These are phyloP conservation scores for Drosophila mimetica DNA, from an alignment of 2,888 invertebrate species.

Conservation along the genomic window DNA sequence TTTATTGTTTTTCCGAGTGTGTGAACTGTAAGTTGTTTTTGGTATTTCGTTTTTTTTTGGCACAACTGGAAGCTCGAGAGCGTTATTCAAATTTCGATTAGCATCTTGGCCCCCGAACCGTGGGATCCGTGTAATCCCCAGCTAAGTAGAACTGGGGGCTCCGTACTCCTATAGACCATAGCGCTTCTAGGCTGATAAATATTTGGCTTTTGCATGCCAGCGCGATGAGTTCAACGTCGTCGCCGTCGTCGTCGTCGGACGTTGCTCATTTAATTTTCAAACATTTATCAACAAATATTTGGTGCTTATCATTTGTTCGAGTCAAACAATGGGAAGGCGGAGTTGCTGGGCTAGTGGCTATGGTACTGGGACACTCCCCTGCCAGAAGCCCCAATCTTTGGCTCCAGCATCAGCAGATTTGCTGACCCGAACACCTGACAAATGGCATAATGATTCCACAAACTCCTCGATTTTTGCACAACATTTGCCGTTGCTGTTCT, in stretches of 20 bases:
- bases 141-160: conserved; percentile 31
- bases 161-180: not conserved
- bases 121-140: conserved; percentile 62
- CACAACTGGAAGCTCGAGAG: conserved; percentile 42
- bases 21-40: conserved; percentile 32
- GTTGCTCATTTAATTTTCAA: conserved; percentile 74
- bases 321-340: conserved; percentile 49
- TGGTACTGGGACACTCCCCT: conserved; percentile 25
- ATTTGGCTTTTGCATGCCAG: conserved; percentile 77
- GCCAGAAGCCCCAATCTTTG: conserved; percentile 23
- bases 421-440: conserved; percentile 44
- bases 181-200: conserved; percentile 64
- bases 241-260: conserved; percentile 54
- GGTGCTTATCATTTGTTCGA: conserved; percentile 74
- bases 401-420: conserved; percentile 25
- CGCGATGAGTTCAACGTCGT: conserved; percentile 71
- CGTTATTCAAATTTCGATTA: conserved; percentile 73
- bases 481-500: conserved; percentile 30
- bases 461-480: conserved; percentile 14
- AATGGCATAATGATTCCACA: conserved; percentile 23
- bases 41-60: conserved; percentile 17
- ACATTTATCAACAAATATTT: conserved; percentile 80
- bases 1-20: conserved; percentile 38
- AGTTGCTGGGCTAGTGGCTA: not conserved
- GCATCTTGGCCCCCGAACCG: conserved; percentile 58